Evolutionary conservation across 1,140 invertebrate genomes (phyloP), one percentile per base, ranked within the genome.

Genomic region (Oreohelix idahoensis): DNA sequence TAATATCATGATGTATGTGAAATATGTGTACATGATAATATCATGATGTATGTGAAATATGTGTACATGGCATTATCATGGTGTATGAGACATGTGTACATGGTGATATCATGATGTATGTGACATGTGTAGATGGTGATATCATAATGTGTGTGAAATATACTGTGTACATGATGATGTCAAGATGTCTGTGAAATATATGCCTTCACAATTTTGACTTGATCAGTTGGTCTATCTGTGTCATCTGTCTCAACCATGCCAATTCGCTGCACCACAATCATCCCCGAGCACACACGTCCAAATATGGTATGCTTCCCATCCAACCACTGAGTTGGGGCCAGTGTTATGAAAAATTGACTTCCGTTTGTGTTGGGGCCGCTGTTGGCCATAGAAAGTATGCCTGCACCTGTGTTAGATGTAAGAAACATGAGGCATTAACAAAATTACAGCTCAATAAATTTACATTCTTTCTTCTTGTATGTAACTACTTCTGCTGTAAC

Each of bases 281-380:
- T 98, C 35, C 98, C 98, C 84, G 94, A 94, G 89, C 96, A 94
- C 17, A 98, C 93, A 87, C 97, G 94, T 17, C 97, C 98, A 94
- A 99, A 99, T 91, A 99, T 98, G 15, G 97, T 94, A 92, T 99
- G 98, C 93, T 99, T 99, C 51, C 97, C 96, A 94, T 99, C 98
- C 13, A 99, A 93, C 97, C 98, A 99, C 87, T 99, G 97, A 11
- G 98, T 98, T 11, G 98, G 98, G 0, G 96, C 97, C 83, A 99
- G 92, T 0, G 98, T 99, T 36, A 99, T 97, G 89, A 99, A 99
- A 94, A 99, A 99, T 91, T 99, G 98, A 70, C 97, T 98, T 36
- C 98, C 98, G 93, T 99, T 99, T 29, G 97, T 97, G 90, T 99
- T 95, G 2, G 97, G 97, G 0, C 98, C 98, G 79, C 97, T 96